Evolutionary conservation across 2,888 invertebrate genomes (phyloP).

Genomic region (Gymnoscelis rufifasciata): DNA sequence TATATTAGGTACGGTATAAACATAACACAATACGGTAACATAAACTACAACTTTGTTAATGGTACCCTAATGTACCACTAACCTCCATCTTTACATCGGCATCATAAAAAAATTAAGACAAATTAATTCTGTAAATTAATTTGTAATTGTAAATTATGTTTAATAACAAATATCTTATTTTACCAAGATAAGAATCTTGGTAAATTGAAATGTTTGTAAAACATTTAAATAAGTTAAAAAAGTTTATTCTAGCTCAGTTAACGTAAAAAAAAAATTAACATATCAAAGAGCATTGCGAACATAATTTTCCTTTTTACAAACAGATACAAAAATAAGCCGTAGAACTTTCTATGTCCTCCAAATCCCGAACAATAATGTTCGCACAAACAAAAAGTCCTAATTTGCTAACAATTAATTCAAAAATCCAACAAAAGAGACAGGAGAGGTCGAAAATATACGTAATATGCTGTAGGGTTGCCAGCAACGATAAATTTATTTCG

Average conservation of each 20-base stretch:
- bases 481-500: constrained; percentile 38
- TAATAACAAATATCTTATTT: no score
- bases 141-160: no score
- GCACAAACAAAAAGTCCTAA: constrained; percentile 38
- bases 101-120: no score
- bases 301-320: not conserved
- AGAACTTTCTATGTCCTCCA: not conserved
- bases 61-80: no score
- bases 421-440: constrained; percentile 37
- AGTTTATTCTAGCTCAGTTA: not conserved
- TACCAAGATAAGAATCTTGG: no score
- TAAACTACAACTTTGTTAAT: no score
- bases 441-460: constrained; percentile 35
- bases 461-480: constrained; percentile 35
- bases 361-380: constrained; percentile 3
- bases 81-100: no score
- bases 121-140: no score
- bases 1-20: no score
- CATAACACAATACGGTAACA: no score
- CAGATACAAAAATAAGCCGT: not conserved
- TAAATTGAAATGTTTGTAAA: no score
- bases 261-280: not conserved
- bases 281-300: not conserved
- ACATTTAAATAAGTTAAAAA: not conserved
- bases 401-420: constrained; percentile 52